Conservation (phyloP, 2,113 vertebrate species). For the Rhea americana region DNA sequence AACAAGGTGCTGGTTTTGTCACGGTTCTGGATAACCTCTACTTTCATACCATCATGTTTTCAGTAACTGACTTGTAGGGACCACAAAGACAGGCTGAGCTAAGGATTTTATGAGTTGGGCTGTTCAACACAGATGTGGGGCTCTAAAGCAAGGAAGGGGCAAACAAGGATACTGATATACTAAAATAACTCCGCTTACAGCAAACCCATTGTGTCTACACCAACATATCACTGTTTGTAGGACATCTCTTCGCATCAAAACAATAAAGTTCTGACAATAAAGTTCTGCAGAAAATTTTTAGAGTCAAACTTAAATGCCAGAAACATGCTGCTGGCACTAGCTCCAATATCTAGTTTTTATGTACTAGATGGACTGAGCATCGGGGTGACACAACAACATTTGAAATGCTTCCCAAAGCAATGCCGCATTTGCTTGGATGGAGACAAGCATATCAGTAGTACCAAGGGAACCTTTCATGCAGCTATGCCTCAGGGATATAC, state of each 20-base stretch:
- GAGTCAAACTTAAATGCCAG: background rate
- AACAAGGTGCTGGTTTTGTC: slow-evolving; percentile 28
- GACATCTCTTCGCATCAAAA: background rate
- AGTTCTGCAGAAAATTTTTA: background rate
- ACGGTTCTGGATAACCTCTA: slow-evolving; percentile 3
- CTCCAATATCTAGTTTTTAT: background rate
- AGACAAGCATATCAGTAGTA: fast-evolving
- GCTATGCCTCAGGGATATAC: background rate
- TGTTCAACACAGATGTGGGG: background rate
- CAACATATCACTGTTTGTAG: background rate
- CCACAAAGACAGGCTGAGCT: background rate
- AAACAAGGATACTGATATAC: background rate
- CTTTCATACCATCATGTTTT: background rate
- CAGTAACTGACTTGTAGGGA: background rate
- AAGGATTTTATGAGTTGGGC: background rate
- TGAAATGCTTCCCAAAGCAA: background rate
- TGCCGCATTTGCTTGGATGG: background rate
- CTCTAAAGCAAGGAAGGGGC: background rate
- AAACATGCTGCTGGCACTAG: background rate
- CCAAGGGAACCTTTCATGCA: background rate
- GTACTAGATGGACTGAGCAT: background rate
- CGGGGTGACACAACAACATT: background rate
- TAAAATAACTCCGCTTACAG: background rate
- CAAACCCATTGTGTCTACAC: background rate
- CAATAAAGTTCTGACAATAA: fast-evolving